Conservation (phyloP, 1,140 invertebrate genomes). For the Hydropsyche tenuis region DNA sequence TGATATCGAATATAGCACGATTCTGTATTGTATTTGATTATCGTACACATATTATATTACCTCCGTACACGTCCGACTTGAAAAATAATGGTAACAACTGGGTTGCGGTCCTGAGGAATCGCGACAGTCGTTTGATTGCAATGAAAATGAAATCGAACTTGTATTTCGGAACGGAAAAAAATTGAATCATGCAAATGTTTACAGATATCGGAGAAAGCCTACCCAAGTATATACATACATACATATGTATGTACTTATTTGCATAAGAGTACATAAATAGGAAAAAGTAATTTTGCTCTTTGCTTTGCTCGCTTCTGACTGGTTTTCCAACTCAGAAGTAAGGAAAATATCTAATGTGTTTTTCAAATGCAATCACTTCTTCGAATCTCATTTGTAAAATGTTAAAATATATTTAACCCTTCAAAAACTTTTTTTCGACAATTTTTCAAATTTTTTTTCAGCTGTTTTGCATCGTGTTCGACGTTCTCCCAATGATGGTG, state of each 20-base stretch:
- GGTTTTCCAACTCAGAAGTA: background rate
- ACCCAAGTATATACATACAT: no score
- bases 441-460: background rate
- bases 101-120: no score
- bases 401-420: no score
- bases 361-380: background rate
- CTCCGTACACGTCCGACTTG: no score
- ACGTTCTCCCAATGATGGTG: background rate
- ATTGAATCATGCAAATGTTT: background rate
- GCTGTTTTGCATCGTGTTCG: background rate
- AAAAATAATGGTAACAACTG: no score
- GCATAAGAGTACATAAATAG: background rate
- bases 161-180: background rate
- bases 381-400: no score
- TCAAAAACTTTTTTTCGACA: no score
- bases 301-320: background rate
- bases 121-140: no score
- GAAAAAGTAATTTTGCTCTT: conserved; percentile 7
- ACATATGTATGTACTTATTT: background rate
- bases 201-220: background rate
- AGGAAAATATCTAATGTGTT: conserved; percentile 15
- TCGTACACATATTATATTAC: no score
- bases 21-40: no score
- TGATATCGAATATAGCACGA: no score
- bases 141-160: background rate